Percentiles rank a stretch among this genome's conserved stretches.
Conservation (phyloP, 2,113 vertebrate genomes). For the Typhlomys cinereus region DNA sequence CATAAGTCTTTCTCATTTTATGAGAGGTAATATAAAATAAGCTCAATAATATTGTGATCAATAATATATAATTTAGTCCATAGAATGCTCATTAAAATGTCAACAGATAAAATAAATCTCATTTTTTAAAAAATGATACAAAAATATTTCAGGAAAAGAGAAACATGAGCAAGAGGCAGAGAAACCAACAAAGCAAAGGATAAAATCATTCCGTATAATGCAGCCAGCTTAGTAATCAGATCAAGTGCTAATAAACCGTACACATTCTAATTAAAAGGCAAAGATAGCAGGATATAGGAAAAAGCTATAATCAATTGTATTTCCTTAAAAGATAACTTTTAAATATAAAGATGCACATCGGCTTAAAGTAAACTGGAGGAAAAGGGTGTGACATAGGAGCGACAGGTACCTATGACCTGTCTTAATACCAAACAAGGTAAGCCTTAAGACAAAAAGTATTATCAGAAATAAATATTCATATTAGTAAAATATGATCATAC, state of each 20-base stretch:
- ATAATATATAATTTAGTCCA: background rate
- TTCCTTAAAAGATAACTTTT: conserved; percentile 13
- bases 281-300: background rate
- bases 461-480: background rate
- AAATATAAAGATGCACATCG: background rate
- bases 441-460: conserved; percentile 32
- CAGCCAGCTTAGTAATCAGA: background rate
- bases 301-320: background rate
- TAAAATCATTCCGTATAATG: background rate
- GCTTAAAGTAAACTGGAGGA: conserved; percentile 10
- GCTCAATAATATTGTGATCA: background rate
- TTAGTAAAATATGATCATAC: background rate
- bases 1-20: background rate
- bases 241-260: background rate
- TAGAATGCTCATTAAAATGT: background rate
- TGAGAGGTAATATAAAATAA: conserved; percentile 1
- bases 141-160: background rate
- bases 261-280: conserved; percentile 14
- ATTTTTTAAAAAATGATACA: background rate
- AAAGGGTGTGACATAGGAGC: background rate
- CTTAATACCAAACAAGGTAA: conserved; percentile 5
- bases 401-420: background rate
- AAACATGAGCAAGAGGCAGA: background rate
- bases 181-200: background rate
- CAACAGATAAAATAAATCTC: background rate